Evolutionary conservation across 2,888 invertebrate genomes (phyloP).

Genomic region (Kryphioiulus occultus): DNA sequence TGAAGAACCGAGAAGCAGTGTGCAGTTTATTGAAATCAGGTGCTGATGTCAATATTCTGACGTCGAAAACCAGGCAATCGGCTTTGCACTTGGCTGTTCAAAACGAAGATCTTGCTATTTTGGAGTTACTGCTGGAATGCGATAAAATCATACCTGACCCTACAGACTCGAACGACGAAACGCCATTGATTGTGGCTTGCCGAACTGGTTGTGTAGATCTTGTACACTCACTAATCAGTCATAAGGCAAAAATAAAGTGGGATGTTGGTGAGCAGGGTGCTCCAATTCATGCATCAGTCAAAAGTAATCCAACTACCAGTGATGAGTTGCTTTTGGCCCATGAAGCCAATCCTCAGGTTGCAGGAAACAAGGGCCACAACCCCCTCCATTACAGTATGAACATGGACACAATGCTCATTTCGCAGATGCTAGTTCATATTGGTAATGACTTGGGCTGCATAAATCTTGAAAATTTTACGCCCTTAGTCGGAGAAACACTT

Average conservation of each 20-base stretch:
- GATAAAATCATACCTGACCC: not conserved
- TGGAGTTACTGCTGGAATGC: not conserved
- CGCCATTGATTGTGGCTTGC: not conserved
- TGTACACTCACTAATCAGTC: not conserved
- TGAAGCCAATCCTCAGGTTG: not conserved
- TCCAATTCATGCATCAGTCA: not conserved
- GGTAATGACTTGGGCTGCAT: slow-evolving; percentile 71
- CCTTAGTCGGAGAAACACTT: slow-evolving; percentile 68
- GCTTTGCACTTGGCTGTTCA: not conserved
- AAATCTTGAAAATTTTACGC: not conserved
- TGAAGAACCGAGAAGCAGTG: not conserved
- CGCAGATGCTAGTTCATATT: slow-evolving; percentile 56
- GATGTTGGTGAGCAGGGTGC: too few relatives aligned
- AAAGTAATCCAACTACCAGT: not conserved
- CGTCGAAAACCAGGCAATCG: not conserved
- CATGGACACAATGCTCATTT: not conserved
- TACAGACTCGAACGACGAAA: not conserved
- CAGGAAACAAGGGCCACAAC: not conserved
- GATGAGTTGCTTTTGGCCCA: not conserved
- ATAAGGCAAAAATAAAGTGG: not conserved
- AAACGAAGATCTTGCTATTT: not conserved
- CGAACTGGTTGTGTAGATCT: not conserved
- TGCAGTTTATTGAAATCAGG: not conserved
- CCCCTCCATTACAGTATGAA: not conserved
- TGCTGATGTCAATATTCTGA: not conserved